Base-by-base conservation (phyloP, 2,113 vertebrate species). In the Zosterops lateralis region DNA sequence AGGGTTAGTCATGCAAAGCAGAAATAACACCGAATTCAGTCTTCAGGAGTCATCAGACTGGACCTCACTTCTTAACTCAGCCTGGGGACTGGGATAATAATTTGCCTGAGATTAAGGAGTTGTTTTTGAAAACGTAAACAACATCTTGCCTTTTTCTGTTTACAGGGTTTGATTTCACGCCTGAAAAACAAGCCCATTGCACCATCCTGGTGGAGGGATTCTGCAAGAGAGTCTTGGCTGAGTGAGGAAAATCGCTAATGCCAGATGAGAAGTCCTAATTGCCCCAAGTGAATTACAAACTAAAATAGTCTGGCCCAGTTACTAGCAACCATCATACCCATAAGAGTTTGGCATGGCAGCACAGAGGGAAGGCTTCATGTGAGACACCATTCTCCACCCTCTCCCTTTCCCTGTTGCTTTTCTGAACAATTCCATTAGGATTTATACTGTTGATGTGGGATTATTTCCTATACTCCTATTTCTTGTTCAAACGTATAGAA, bases 401-500 rank as follows among this genome's bases (percentile, higher is more conserved):
- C 60, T 68, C n/a, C 26, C 24, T 77, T 80, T 66, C 91, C 66
- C 74, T 12, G 1, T 17, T 95, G 85, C 72, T 78, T 79, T 96
- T 61, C 95, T 79, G 58, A 94, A 94, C 82, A 96, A 88, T 73
- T 93, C 93, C 77, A 22, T 71, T 50, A 93, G 94, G 94, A 96
- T 97, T 94, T 92, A 94, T 17, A 32, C 77, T 25, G 24, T 74
- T 51, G 0, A 65, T 26, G 24, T 48, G 66, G 84, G 95, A 96
- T 97, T 89, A 95, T 89, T 97, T 82, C 66, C 80, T 61, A 57
- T 70, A 90, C 71, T 95, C 94, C 76, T 91, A 87, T 84, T 96
- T 95, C 90, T 97, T 92, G 64, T 94, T 84, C 91, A 96, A 96
- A 97, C 75, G 91, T 92, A 96, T 95, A 97, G 58, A 97, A 97